A percentile compares a stretch with the other conserved stretches of the same genome.
Evolutionary conservation across 2,797 vertebrate genomes (phyloP).

Genomic region (Acrossocheilus fasciatus): DNA sequence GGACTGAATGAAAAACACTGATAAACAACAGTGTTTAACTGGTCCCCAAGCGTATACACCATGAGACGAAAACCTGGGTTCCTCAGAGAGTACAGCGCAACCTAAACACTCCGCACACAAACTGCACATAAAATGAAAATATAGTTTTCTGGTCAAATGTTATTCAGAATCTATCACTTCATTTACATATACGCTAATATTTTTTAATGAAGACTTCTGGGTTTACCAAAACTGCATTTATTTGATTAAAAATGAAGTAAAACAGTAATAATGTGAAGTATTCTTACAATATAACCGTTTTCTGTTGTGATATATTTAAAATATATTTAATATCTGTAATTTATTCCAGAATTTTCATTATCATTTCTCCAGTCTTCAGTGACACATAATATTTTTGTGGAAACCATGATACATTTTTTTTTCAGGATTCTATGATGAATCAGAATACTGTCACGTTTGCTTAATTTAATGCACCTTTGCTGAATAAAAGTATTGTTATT

Average conservation of each 20-base stretch:
- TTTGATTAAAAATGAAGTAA: background rate
- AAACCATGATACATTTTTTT: background rate
- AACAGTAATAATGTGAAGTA: background rate
- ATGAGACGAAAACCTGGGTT: background rate
- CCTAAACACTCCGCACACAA: background rate
- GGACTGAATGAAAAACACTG: background rate
- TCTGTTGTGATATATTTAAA: background rate
- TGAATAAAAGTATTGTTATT: background rate
- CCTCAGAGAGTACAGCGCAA: background rate
- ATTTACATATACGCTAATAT: background rate
- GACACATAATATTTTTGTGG: background rate
- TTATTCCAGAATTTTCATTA: background rate
- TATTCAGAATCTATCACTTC: background rate
- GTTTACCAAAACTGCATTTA: background rate
- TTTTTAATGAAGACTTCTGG: background rate
- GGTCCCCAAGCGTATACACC: background rate
- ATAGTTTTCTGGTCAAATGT: background rate
- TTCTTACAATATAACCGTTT: background rate
- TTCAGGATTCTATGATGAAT: background rate
- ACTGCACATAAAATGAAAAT: background rate
- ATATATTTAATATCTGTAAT: background rate
- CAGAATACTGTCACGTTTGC: background rate
- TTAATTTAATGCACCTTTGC: background rate
- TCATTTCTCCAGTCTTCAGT: background rate
- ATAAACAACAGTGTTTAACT: background rate